Base-by-base conservation (phyloP, 2,113 vertebrate genomes). In the Crotalus viridis region DNA sequence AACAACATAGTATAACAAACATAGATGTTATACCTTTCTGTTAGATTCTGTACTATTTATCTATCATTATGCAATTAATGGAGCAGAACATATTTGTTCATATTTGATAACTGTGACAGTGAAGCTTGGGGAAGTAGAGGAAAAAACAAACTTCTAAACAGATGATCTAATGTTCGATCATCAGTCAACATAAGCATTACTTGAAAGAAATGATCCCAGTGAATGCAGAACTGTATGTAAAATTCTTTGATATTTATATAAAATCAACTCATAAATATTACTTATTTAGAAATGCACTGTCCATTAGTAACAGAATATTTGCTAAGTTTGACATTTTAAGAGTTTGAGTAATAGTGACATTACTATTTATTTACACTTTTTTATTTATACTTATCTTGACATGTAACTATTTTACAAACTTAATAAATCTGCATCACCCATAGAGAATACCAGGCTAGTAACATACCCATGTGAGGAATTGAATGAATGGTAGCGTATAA, bases 71-170 rank as follows among this genome's bases (percentile, higher is more conserved):
- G 85, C 52, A 69, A 52, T 92, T 51, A 89, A 28, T 52, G 12
- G 28, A 92, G 64, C 2, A 92, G 5, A 1, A 22, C 43, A 12
- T 85, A 17, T 59, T 85, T 28, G 1, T 81, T 48, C 7, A 89
- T 61, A 17, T 0, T 88, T 86, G 17, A 39, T 89, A 89, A 89
- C 59, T 24, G 17, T 69, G 93, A 91, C 87, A 48, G 1, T 56
- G 88, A 90, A 0, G 0, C 0, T 52, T 89, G 26, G 93, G 90
- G 91, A 46, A n/a, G 54, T 52, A n/a, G 39, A 88, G 28, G n/a
- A 48, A 26, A 55, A 19, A 94, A 90, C 1, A 90, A 59, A 93
- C 69, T 69, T 87, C 89, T 89, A 95, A 94, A 0, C 59, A 81
- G 55, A 56, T 88, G 28, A 39, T 22, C 33, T 87, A 39, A 39